phyloP scores from a whole-genome alignment of 2,113 vertebrate species.

The Hippolais icterina region DNA sequence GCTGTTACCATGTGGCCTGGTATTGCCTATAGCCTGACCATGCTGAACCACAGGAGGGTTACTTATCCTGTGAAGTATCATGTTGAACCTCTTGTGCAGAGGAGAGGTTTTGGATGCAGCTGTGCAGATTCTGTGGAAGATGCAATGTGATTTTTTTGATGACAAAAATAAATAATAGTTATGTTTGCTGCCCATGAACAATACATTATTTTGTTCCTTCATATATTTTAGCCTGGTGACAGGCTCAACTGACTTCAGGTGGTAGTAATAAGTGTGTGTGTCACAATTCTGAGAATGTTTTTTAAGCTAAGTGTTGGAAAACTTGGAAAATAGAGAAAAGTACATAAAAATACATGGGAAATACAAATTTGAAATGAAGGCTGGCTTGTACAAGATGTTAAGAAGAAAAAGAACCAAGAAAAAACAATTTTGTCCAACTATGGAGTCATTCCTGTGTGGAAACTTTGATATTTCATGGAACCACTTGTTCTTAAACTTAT shows the following conservation, averaged over 20 bases:
- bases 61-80: not conserved
- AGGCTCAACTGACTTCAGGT: not conserved
- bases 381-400: not conserved
- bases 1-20: rapidly evolving
- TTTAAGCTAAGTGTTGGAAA: not conserved
- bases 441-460: not conserved
- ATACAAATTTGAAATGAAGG: not conserved
- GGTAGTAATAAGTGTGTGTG: not conserved
- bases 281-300: not conserved
- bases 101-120: not conserved
- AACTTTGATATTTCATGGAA: not conserved
- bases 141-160: not conserved
- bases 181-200: not conserved
- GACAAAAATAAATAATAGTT: not conserved
- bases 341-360: not conserved
- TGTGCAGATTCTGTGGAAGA: not conserved
- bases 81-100: not conserved
- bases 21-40: not conserved
- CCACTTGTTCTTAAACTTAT: not conserved
- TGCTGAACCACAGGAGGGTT: not conserved
- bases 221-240: not conserved
- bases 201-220: not conserved
- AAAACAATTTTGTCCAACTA: not conserved
- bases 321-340: not conserved
- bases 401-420: not conserved